These are phyloP conservation scores for Passer domesticus DNA, from an alignment of 2,113 vertebrate species.

Conservation along the genomic window DNA sequence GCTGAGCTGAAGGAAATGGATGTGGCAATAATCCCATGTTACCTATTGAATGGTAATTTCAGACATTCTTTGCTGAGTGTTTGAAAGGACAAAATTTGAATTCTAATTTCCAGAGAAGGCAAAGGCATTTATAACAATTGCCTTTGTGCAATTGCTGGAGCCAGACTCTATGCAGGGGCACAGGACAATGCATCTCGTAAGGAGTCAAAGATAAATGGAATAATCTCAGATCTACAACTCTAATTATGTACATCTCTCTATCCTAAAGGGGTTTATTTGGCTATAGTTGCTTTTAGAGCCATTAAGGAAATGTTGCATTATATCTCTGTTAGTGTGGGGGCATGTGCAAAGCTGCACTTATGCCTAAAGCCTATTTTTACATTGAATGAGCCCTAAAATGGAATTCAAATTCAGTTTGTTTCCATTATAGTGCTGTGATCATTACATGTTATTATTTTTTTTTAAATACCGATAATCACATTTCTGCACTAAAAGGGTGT, in stretches of 20 bases:
- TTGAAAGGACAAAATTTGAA: constrained; percentile 52
- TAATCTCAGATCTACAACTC: constrained; percentile 26
- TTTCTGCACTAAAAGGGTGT: background rate
- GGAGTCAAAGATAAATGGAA: constrained; percentile 33
- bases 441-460: background rate
- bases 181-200: constrained; percentile 18
- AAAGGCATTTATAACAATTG: constrained; percentile 1
- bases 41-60: constrained; percentile 13
- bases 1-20: background rate
- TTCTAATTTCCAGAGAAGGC: constrained; percentile 24
- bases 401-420: constrained; percentile 27
- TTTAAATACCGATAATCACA: background rate
- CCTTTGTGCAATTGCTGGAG: background rate
- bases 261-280: constrained; percentile 8
- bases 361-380: background rate
- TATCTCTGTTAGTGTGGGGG: background rate
- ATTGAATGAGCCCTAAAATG: background rate
- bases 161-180: background rate
- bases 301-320: constrained; percentile 19
- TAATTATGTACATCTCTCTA: constrained; percentile 14
- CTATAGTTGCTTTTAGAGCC: constrained; percentile 19
- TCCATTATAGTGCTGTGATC: background rate
- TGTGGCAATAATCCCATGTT: background rate
- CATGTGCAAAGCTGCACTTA: background rate
- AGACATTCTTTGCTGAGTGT: background rate